Conservation (phyloP, 2,888 invertebrate species). For the Strigamia transsilvanica region DNA sequence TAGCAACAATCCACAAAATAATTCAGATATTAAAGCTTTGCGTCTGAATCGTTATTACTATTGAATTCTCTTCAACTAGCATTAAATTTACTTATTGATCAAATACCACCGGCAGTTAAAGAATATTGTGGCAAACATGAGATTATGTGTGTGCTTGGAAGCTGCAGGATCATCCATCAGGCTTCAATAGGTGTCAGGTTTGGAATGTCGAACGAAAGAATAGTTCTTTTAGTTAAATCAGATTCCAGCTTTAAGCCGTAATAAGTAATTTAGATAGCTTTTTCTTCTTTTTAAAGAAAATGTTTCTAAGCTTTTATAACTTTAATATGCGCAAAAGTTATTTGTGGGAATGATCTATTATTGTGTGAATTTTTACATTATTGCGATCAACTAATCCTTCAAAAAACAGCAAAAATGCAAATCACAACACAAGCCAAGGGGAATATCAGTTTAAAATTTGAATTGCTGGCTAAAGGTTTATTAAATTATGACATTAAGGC, state of each 20-base stretch:
- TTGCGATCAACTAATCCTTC: too few species aligned
- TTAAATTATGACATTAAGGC: too few species aligned
- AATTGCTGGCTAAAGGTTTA: too few species aligned
- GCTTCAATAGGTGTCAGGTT: constrained; percentile 34
- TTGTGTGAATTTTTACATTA: too few species aligned
- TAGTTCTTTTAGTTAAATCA: constrained; percentile 18
- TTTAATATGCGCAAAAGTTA: too few species aligned
- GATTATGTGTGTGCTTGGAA: constrained; percentile 31
- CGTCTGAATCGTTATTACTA: background rate
- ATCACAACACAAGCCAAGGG: too few species aligned
- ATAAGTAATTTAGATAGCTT: constrained; percentile 22
- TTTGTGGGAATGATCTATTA: too few species aligned
- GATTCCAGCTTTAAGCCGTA: constrained; percentile 33
- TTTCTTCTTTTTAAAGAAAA: background rate
- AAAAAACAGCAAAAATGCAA: too few species aligned
- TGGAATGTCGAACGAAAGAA: constrained; percentile 17
- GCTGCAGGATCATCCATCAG: constrained; percentile 37
- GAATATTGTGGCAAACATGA: constrained; percentile 26
- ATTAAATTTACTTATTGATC: constrained; percentile 26
- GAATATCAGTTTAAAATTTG: too few species aligned
- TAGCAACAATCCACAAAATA: background rate
- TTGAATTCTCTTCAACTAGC: background rate
- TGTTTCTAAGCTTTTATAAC: background rate
- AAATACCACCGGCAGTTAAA: background rate
- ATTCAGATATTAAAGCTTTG: background rate